Evolutionary conservation across 2,888 invertebrate species (phyloP).

Genomic region (Gasteruption jaculator): DNA sequence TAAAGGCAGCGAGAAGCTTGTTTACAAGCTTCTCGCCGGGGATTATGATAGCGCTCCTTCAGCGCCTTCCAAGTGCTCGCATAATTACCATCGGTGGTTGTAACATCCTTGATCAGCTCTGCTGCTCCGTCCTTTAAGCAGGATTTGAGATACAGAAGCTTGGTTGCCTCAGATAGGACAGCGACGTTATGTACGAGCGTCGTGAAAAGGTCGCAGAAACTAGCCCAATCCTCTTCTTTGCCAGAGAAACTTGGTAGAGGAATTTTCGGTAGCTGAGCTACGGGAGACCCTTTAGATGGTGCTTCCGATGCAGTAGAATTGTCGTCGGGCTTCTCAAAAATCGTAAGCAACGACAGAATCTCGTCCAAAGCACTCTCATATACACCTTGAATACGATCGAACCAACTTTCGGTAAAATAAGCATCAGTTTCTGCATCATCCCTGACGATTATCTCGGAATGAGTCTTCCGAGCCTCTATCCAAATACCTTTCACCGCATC

Average conservation of each 20-base stretch:
- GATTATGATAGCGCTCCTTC: slow-evolving; percentile 7
- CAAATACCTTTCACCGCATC: slow-evolving; percentile 1
- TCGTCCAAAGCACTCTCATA: slow-evolving; percentile 6
- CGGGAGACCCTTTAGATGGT: too few relatives aligned
- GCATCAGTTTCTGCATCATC: background rate
- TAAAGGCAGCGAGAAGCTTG: background rate
- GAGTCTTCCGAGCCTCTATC: background rate
- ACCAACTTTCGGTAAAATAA: background rate
- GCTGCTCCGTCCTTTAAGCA: slow-evolving; percentile 8
- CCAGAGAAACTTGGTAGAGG: slow-evolving; percentile 16
- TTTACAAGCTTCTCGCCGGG: background rate
- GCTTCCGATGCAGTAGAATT: background rate
- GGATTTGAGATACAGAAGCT: background rate
- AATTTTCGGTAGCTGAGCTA: slow-evolving; percentile 8
- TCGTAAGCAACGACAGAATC: background rate
- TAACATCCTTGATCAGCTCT: slow-evolving; percentile 7
- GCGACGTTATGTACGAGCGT: slow-evolving; percentile 2
- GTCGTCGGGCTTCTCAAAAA: background rate
- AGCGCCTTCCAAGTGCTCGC: background rate
- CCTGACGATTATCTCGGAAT: background rate
- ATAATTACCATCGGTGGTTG: slow-evolving; percentile 6
- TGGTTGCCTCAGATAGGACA: background rate
- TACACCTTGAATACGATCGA: background rate
- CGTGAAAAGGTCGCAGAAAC: slow-evolving; percentile 8
- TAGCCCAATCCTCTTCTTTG: slow-evolving; percentile 12